Evolutionary conservation across 2,888 invertebrate species (phyloP).

Genomic region (Drosophila kuntzei): DNA sequence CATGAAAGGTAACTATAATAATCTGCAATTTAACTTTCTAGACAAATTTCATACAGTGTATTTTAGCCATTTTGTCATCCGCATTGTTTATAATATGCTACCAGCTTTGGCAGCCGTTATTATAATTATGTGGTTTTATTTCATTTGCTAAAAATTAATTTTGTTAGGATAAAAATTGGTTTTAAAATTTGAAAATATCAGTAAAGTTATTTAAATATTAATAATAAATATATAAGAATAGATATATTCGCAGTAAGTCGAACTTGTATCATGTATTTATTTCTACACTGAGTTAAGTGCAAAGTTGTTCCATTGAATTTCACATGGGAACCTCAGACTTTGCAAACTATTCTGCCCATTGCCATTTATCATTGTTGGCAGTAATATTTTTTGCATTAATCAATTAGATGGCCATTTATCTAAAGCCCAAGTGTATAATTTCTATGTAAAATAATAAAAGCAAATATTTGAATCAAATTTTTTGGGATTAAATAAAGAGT

Average conservation of each 20-base stretch:
- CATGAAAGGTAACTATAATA: no score
- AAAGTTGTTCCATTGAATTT: background rate
- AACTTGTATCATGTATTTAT: background rate
- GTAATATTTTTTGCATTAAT: slow-evolving; percentile 5
- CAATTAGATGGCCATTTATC: slow-evolving; percentile 20
- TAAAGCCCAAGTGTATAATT: slow-evolving; percentile 26
- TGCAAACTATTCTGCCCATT: background rate
- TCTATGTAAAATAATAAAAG: background rate
- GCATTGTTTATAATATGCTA: background rate
- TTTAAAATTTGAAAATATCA: background rate
- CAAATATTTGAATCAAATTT: slow-evolving; percentile 18
- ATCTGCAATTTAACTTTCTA: no score
- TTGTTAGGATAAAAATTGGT: background rate
- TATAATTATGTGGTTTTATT: slow-evolving; percentile 13
- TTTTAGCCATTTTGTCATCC: background rate
- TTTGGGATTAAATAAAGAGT: slow-evolving; percentile 22
- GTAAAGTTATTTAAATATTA: background rate
- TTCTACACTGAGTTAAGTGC: background rate
- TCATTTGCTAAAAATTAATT: background rate
- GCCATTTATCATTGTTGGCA: slow-evolving; percentile 19
- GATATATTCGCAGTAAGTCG: background rate
- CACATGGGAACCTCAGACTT: background rate
- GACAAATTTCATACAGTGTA: background rate
- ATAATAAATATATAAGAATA: background rate
- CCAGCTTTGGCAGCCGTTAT: background rate